Conservation (phyloP, 53 echinoderm and acorn worm species). For the Hippasteria phrygiana region DNA sequence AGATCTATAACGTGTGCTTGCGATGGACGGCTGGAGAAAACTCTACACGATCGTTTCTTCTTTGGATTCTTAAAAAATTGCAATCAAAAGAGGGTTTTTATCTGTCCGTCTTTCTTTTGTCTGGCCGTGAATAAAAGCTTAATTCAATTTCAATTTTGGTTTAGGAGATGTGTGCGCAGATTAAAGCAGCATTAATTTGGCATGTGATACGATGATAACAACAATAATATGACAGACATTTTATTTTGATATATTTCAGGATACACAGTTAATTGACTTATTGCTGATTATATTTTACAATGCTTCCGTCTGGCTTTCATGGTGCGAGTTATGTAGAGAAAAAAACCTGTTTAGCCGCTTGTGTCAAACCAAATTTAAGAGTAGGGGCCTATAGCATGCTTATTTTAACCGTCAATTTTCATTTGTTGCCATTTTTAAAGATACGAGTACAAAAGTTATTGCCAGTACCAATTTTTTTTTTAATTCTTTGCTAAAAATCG, state of each 20-base stretch:
- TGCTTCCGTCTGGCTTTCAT: background rate
- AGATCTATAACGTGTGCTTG: slow-evolving; percentile 12
- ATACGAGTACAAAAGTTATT: too few relatives aligned
- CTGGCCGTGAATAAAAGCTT: background rate
- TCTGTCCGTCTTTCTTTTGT: background rate
- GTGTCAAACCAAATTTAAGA: too few relatives aligned
- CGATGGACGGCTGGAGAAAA: slow-evolving; percentile 17
- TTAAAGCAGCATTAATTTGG: slow-evolving; percentile 4
- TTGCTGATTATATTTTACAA: background rate
- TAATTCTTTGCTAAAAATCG: too few relatives aligned
- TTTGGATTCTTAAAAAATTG: background rate
- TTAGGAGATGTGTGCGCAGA: background rate
- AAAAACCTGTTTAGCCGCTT: too few relatives aligned
- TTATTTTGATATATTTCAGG: background rate
- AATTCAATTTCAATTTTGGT: background rate
- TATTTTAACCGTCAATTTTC: too few relatives aligned
- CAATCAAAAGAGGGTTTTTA: too few relatives aligned
- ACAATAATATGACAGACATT: slow-evolving; percentile 11
- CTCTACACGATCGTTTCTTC: background rate
- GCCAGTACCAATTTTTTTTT: too few relatives aligned
- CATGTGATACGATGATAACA: background rate
- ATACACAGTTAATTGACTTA: background rate
- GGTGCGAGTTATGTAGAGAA: too few relatives aligned
- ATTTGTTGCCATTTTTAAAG: too few relatives aligned
- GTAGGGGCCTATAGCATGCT: too few relatives aligned